phyloP scores from a whole-genome alignment of 1,140 invertebrate species.

The Ceratosolen fusciceps region DNA sequence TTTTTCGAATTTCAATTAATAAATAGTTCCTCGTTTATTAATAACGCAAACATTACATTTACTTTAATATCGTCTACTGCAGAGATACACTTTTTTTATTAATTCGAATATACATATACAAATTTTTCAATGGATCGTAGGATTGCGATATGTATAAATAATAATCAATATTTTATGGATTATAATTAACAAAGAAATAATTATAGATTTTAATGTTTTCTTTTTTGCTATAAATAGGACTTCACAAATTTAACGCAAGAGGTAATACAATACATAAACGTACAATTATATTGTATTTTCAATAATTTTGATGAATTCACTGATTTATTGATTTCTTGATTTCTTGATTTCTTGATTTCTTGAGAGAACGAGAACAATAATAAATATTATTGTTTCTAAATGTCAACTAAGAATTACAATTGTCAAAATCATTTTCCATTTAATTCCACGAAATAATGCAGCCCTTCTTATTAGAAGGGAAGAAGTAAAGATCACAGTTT shows the following conservation, averaged over 20 bases:
- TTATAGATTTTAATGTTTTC: neutral
- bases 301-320: neutral
- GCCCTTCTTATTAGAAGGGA: neutral
- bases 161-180: conserved; percentile 10
- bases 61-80: neutral
- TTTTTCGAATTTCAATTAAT: no score
- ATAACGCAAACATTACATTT: conserved; percentile 36
- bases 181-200: neutral
- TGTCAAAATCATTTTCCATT: no score
- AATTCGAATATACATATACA: neutral
- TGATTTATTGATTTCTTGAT: no score
- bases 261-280: neutral
- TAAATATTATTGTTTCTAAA: no score
- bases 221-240: conserved; percentile 11
- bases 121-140: neutral
- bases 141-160: conserved; percentile 21
- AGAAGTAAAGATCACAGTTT: neutral
- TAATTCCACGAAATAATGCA: no score
- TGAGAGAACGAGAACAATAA: no score
- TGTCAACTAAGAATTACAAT: no score
- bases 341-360: no score
- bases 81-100: neutral
- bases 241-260: neutral
- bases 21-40: conserved; percentile 54
- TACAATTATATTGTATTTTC: neutral